Conservation (phyloP, 2,888 invertebrate genomes). For the Eledone cirrhosa region DNA sequence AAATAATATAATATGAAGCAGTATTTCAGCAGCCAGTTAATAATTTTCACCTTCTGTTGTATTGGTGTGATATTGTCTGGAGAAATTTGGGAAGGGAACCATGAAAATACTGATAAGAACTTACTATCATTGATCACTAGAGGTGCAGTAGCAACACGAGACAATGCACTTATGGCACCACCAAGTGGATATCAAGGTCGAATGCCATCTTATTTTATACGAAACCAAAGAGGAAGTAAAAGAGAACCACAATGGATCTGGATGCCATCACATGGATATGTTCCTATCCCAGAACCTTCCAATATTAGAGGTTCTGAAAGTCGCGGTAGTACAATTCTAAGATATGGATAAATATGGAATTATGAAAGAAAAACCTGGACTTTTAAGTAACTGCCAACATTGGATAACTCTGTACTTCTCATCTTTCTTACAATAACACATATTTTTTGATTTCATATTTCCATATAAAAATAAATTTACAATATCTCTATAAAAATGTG, state of each 20-base stretch:
- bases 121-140: slow-evolving; percentile 25
- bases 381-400: too few relatives aligned
- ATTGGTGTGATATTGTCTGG: slow-evolving; percentile 18
- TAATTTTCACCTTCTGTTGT: slow-evolving; percentile 15
- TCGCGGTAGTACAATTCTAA: slow-evolving; percentile 3
- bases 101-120: slow-evolving; percentile 8
- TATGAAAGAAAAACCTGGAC: too few relatives aligned
- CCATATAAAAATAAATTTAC: too few relatives aligned
- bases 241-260: slow-evolving; percentile 24
- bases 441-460: too few relatives aligned
- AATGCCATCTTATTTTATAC: slow-evolving; percentile 3
- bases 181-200: slow-evolving; percentile 23
- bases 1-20: background rate
- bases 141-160: slow-evolving; percentile 17
- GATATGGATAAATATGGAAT: slow-evolving; percentile 14
- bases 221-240: background rate
- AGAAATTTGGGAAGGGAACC: slow-evolving; percentile 9
- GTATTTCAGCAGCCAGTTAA: slow-evolving; percentile 8
- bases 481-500: too few relatives aligned
- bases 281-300: slow-evolving; percentile 14
- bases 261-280: slow-evolving; percentile 22
- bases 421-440: too few relatives aligned
- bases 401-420: too few relatives aligned
- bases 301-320: slow-evolving; percentile 10
- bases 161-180: slow-evolving; percentile 1